A percentile compares a stretch with the other conserved stretches of the same genome.
Evolutionary conservation across 2,888 invertebrate genomes (phyloP).

Genomic region (Ptilodon capucinus): DNA sequence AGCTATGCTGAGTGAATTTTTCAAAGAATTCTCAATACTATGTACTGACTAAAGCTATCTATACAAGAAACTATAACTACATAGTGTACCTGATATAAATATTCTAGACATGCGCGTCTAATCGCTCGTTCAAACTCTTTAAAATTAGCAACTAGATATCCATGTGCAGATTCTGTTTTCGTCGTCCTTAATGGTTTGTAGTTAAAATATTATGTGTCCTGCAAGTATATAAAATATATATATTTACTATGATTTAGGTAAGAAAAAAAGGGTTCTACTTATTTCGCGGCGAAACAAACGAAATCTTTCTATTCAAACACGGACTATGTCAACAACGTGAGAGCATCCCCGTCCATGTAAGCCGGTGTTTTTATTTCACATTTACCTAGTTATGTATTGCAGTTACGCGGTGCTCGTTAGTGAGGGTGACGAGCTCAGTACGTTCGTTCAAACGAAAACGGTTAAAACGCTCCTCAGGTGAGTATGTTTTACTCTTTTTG

Average conservation of each 20-base stretch:
- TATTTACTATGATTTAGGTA: too few relatives aligned
- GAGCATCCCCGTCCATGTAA: conserved; percentile 20
- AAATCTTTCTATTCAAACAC: conserved; percentile 26
- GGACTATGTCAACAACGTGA: conserved; percentile 26
- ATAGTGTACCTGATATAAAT: too few relatives aligned
- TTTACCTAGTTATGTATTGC: conserved; percentile 51
- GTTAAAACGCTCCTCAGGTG: conserved; percentile 69
- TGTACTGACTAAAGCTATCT: conserved; percentile 10
- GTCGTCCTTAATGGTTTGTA: too few relatives aligned
- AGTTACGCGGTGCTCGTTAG: conserved; percentile 72
- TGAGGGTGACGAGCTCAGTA: conserved; percentile 48
- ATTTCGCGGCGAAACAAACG: not conserved
- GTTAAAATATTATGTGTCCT: too few relatives aligned
- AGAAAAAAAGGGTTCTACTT: too few relatives aligned
- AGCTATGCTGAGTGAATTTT: conserved; percentile 66
- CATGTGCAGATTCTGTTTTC: too few relatives aligned
- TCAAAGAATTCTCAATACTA: conserved; percentile 55
- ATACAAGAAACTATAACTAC: not conserved
- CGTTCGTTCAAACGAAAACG: conserved; percentile 66
- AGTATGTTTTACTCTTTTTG: conserved; percentile 39
- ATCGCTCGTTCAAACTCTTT: too few relatives aligned
- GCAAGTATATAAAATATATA: too few relatives aligned
- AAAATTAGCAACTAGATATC: too few relatives aligned
- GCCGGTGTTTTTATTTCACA: conserved; percentile 33
- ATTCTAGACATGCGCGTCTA: too few relatives aligned